These are phyloP conservation scores for Heliconius eleuchia DNA, from an alignment of 1,140 invertebrate species.

Conservation along the genomic window DNA sequence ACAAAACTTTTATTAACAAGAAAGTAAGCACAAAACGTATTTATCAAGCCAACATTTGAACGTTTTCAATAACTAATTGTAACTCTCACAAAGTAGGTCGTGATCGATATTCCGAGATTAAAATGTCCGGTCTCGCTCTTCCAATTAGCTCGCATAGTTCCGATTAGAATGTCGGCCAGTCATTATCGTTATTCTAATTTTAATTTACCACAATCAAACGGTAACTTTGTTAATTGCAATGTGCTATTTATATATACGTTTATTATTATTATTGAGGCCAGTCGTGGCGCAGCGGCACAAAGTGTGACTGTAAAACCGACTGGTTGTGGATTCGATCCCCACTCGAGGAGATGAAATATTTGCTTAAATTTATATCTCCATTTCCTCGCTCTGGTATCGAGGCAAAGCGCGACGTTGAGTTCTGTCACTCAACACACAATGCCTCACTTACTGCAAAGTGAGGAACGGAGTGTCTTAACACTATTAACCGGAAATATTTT, in stretches of 20 bases:
- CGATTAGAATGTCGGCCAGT: slow-evolving; percentile 12
- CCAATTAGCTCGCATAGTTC: slow-evolving; percentile 1
- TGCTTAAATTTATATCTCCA: no score
- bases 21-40: neutral
- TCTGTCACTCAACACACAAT: no score
- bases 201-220: neutral
- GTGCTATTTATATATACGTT: neutral
- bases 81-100: slow-evolving; percentile 12
- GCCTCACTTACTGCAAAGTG: no score
- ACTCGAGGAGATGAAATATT: no score
- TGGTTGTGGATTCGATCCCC: no score
- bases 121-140: slow-evolving; percentile 13
- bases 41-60: neutral
- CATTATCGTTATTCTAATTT: slow-evolving; percentile 15
- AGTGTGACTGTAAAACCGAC: no score
- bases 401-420: no score
- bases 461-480: no score
- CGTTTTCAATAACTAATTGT: slow-evolving; percentile 11
- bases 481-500: no score
- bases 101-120: slow-evolving; percentile 12
- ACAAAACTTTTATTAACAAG: neutral
- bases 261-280: no score
- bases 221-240: neutral
- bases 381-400: no score
- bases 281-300: no score